Evolutionary conservation across 1,140 invertebrate genomes (phyloP).

Genomic region (Odontomachus brunneus): DNA sequence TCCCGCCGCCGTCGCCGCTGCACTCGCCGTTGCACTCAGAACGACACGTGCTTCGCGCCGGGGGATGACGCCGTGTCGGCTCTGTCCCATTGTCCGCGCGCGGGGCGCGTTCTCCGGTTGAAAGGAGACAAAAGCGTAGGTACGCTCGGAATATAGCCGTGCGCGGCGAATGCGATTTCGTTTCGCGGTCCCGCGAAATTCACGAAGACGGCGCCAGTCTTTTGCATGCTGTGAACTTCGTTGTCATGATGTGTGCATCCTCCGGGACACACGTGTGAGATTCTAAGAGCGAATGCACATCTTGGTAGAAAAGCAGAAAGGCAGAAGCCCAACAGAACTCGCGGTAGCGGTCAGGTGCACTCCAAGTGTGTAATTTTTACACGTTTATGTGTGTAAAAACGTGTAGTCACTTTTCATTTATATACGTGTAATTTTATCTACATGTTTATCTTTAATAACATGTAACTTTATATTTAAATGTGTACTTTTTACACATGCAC

Average conservation of each 20-base stretch:
- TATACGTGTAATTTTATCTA: no score
- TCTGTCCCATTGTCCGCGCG: slow-evolving; percentile 49
- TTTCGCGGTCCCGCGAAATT: slow-evolving; percentile 16
- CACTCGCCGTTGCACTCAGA: slow-evolving; percentile 18
- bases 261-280: no score
- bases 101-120: slow-evolving; percentile 50
- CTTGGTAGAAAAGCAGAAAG: no score
- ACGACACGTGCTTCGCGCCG: slow-evolving; percentile 9
- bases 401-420: no score
- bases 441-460: no score
- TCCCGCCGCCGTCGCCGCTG: slow-evolving; percentile 7
- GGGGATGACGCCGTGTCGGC: slow-evolving; percentile 13
- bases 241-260: background rate
- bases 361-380: no score
- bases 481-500: no score
- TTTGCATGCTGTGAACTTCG: background rate
- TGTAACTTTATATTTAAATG: no score
- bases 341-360: no score
- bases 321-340: no score
- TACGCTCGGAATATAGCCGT: background rate
- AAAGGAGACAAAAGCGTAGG: background rate
- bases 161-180: slow-evolving; percentile 37
- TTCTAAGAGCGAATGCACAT: no score
- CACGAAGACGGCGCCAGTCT: background rate
- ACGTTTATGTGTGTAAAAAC: no score